Percentiles rank a stretch among this genome's conserved stretches.
These are phyloP conservation scores for Andinoacara biseriatus DNA, from an alignment of 2,113 vertebrate species.

Conservation along the genomic window DNA sequence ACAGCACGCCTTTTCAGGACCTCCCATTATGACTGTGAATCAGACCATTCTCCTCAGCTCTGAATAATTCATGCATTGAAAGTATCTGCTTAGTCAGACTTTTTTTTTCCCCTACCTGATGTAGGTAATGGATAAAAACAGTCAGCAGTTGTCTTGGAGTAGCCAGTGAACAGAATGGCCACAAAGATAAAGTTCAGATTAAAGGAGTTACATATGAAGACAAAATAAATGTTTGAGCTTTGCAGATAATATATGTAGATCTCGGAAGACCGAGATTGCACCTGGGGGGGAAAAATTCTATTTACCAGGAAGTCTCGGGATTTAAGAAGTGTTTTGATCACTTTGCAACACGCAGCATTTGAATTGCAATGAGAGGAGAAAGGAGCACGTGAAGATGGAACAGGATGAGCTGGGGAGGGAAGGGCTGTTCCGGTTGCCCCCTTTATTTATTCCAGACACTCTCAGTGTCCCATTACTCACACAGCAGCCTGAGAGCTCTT, in stretches of 20 bases:
- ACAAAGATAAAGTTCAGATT: slow-evolving; percentile 12
- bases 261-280: slow-evolving; percentile 2
- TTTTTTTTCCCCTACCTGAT: slow-evolving; percentile 35
- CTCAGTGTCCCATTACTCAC: slow-evolving; percentile 72
- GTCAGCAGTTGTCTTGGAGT: slow-evolving; percentile 27
- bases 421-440: slow-evolving; percentile 23
- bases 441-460: slow-evolving; percentile 60
- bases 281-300: background rate
- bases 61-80: slow-evolving; percentile 74
- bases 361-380: slow-evolving; percentile 36
- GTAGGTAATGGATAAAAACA: slow-evolving; percentile 41
- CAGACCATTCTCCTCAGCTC: slow-evolving; percentile 59
- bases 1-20: slow-evolving; percentile 64
- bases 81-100: slow-evolving; percentile 76
- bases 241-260: slow-evolving; percentile 24
- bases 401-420: slow-evolving; percentile 21
- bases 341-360: slow-evolving; percentile 24
- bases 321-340: slow-evolving; percentile 24
- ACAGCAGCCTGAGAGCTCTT: slow-evolving; percentile 63
- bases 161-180: slow-evolving; percentile 8
- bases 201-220: background rate
- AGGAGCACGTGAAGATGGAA: slow-evolving; percentile 4
- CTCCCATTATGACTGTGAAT: slow-evolving; percentile 73
- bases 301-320: slow-evolving; percentile 35
- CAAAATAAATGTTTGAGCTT: slow-evolving; percentile 52